Evolutionary conservation across 2,113 vertebrate species (phyloP).

Genomic region (Astatotilapia flaviijosephi): DNA sequence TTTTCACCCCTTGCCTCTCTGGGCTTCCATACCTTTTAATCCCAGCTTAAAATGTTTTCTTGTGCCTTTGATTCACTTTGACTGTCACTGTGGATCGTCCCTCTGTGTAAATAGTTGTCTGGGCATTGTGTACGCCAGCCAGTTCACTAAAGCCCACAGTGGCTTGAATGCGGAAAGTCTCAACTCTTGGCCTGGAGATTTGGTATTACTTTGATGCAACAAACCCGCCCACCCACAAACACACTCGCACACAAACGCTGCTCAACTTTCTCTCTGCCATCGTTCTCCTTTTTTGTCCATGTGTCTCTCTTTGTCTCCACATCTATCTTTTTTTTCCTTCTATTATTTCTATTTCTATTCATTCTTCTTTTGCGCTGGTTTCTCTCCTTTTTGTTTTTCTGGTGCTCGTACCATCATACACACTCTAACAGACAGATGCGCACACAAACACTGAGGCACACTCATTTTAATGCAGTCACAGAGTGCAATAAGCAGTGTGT

Average conservation of each 20-base stretch:
- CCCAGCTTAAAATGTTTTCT: not conserved
- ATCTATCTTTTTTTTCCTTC: not conserved
- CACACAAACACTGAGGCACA: not conserved
- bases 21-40: not conserved
- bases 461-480: not conserved
- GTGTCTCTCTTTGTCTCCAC: not conserved
- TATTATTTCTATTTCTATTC: not conserved
- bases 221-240: slow-evolving; percentile 13
- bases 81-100: not conserved
- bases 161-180: not conserved
- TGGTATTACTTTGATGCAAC: not conserved
- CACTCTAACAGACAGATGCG: not conserved
- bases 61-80: not conserved
- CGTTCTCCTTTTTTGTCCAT: not conserved
- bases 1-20: not conserved
- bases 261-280: not conserved
- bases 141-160: not conserved
- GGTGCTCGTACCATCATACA: not conserved
- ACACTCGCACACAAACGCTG: not conserved
- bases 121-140: not conserved
- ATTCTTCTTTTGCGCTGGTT: not conserved
- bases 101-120: not conserved
- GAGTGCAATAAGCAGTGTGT: not conserved
- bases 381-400: not conserved
- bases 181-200: slow-evolving; percentile 3